Evolutionary conservation across 2,113 vertebrate species (phyloP).

Genomic region (Formicarius rufipectus): DNA sequence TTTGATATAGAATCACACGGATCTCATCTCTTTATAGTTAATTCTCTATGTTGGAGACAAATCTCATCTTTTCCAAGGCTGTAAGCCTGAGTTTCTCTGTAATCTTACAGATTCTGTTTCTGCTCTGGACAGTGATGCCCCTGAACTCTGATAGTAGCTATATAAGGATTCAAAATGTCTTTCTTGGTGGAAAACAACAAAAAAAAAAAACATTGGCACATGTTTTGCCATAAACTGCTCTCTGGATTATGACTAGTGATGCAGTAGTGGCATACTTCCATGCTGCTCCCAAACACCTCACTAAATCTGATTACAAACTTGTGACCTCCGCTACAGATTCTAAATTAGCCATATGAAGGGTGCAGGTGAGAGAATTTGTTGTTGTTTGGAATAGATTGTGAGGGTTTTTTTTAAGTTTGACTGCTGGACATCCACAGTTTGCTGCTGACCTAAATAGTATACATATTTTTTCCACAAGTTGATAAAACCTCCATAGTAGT

Average conservation of each 20-base stretch:
- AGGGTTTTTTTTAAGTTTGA: rapidly evolving
- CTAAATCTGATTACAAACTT: not conserved
- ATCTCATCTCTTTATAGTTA: not conserved
- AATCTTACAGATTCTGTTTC: not conserved
- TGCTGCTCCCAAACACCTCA: not conserved
- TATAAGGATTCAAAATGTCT: not conserved
- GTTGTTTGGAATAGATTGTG: not conserved
- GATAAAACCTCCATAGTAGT: not conserved
- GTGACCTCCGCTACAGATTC: not conserved
- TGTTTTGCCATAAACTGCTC: not conserved
- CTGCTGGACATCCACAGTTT: not conserved
- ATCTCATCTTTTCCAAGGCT: not conserved
- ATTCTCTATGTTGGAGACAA: not conserved
- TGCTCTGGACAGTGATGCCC: not conserved
- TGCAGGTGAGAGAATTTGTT: not conserved
- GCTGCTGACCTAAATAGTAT: not conserved
- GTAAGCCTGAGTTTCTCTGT: not conserved
- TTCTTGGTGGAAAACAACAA: not conserved
- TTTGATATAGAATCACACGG: not conserved
- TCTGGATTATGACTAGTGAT: not conserved
- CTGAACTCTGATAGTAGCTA: not conserved
- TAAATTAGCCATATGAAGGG: not conserved
- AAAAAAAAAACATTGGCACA: not conserved
- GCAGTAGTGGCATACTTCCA: not conserved
- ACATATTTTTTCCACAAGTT: not conserved